Percentiles rank a stretch among this genome's conserved stretches.
Conservation (phyloP, 2,113 vertebrate species). For the Pipa parva region DNA sequence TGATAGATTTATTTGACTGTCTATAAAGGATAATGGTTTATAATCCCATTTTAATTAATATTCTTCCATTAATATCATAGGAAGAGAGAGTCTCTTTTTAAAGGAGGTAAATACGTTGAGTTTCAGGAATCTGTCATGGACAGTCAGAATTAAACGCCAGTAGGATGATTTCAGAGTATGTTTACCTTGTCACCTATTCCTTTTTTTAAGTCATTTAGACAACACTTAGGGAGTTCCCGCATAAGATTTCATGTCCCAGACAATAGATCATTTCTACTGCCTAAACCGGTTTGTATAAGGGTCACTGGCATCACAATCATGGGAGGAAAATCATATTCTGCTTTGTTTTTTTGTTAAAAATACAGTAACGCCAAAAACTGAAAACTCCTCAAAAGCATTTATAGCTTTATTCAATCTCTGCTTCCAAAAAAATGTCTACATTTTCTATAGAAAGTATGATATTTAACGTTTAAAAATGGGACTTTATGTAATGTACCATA, state of each 20-base stretch:
- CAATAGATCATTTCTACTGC: neutral
- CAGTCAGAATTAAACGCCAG: neutral
- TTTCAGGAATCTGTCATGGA: neutral
- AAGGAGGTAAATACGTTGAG: neutral
- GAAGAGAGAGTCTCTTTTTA: neutral
- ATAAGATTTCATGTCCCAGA: conserved; percentile 2
- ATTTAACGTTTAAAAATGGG: no score
- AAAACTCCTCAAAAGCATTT: no score
- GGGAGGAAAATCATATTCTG: neutral
- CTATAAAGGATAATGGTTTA: neutral
- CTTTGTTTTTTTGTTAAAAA: neutral
- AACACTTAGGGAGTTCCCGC: neutral
- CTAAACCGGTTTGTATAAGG: no score
- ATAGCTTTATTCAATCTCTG: no score
- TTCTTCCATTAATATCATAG: neutral
- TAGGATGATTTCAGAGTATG: neutral
- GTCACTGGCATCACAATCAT: no score
- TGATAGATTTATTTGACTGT: neutral
- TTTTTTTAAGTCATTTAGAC: neutral
- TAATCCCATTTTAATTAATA: neutral
- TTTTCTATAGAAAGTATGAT: no score
- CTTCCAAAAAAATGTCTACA: no score
- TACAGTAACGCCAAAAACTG: no score
- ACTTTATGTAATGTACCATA: no score
- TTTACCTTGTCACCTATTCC: neutral